phyloP scores from a whole-genome alignment of 2,113 vertebrate genomes.

The Crotalus tigris region DNA sequence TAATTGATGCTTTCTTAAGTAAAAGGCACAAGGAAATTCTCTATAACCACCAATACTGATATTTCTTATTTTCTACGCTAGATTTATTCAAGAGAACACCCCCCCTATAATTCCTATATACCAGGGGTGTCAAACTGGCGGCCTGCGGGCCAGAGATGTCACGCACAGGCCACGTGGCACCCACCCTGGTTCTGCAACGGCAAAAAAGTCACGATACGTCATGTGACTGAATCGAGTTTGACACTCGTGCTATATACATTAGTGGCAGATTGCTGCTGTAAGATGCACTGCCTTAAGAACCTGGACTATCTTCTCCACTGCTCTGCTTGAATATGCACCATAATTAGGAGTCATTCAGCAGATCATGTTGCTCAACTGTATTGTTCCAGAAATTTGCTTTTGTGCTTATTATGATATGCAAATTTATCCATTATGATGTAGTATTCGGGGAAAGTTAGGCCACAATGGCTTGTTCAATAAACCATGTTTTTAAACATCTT shows the following conservation, averaged over 20 bases:
- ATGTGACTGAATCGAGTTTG: no score
- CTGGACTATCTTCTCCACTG: neutral
- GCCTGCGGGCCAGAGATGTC: no score
- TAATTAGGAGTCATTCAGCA: neutral
- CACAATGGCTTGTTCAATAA: neutral
- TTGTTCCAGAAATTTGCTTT: neutral
- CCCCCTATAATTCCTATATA: neutral
- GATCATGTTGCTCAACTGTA: neutral
- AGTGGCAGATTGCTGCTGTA: neutral
- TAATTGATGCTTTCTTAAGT: neutral
- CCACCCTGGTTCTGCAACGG: no score
- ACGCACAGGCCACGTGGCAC: no score
- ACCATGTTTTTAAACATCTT: neutral
- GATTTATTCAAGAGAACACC: neutral
- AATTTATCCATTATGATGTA: neutral
- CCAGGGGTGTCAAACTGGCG: no score
- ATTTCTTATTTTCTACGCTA: neutral
- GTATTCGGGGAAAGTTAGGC: neutral
- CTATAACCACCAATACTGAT: neutral
- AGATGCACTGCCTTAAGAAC: neutral
- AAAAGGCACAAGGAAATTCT: neutral
- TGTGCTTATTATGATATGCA: neutral
- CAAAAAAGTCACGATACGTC: no score
- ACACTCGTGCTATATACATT: neutral
- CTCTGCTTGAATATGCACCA: neutral